phyloP scores from a whole-genome alignment of 1,140 invertebrate species.

The Aphaenogaster rudis region DNA sequence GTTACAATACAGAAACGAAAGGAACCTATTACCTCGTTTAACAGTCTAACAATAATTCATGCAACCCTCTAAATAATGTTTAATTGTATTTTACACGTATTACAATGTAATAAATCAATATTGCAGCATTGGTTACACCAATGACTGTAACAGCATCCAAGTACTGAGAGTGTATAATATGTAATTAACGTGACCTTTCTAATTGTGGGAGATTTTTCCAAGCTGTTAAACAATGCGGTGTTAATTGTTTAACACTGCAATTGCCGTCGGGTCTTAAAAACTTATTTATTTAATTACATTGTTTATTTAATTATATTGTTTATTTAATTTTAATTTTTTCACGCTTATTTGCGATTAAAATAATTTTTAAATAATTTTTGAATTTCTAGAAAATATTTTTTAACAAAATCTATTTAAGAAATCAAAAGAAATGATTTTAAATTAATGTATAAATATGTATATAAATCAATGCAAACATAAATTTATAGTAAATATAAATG shows the following conservation, averaged over 20 bases:
- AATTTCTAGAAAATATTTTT: neutral
- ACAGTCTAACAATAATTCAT: neutral
- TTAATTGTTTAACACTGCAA: neutral
- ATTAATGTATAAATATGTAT: neutral
- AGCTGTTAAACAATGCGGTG: neutral
- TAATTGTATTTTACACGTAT: neutral
- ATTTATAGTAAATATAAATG: neutral
- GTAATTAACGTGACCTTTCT: conserved; percentile 26
- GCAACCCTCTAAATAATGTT: neutral
- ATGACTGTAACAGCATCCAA: neutral
- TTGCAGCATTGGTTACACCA: neutral
- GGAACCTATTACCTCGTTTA: neutral
- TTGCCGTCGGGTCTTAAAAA: neutral
- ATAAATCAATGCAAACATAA: neutral
- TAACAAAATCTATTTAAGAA: neutral
- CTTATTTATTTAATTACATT: neutral
- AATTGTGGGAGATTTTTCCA: neutral
- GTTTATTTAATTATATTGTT: too few species aligned
- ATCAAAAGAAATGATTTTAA: neutral
- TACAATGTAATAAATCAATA: neutral
- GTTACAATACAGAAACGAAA: neutral
- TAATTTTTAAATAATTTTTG: neutral
- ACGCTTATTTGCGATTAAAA: neutral
- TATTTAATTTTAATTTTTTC: neutral
- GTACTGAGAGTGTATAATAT: neutral